Base-by-base conservation (phyloP, 1,140 invertebrate species). In the Drosophila sucinea region DNA sequence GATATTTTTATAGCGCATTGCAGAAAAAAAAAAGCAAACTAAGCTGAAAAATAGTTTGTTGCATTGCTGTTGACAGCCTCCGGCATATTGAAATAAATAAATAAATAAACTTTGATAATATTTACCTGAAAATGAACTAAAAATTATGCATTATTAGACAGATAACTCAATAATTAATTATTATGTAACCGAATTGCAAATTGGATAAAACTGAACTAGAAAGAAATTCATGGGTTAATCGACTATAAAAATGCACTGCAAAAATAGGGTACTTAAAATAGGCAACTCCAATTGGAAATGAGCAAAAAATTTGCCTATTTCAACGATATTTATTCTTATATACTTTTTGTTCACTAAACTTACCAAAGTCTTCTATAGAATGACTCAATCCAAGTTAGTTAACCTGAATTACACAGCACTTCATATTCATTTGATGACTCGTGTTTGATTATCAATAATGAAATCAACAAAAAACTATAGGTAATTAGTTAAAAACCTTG, bases 131-230 rank as follows among this genome's bases (percentile, higher is more conserved):
- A 69, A 73, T 82, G 29, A 79, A 81, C 61, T 78, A 66, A 3
- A 75, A 75, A 78, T 67, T 60, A 70, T 65, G 56, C 60, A 81
- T 78, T 70, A 81, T 81, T 83, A 70, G 58, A 10, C 58, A 73
- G 75, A 74, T 84, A 69, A 32, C 56, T 47, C 4, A 29, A 70
- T 51, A 51, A 51, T 57, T 85, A 85, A 84, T 85, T 84, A 81
- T 33, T 25, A 38, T 51, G 3, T n/a, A 62, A 70, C n/a, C 41
- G 10, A 63, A 63, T 44, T 10, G 61, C 54, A 67, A 79, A 79
- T 32, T 4, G 8, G 35, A 1, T 47, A 11, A 7, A 51, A 58
- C 27, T 58, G 10, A 8, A 30, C 44, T 27, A 3, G 23, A 8
- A 23, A 38, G 10, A 38, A 38, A 38, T 38, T 6, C 6, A 2